Conservation (phyloP, 2,888 invertebrate species). For the Cheilosia vulpina region DNA sequence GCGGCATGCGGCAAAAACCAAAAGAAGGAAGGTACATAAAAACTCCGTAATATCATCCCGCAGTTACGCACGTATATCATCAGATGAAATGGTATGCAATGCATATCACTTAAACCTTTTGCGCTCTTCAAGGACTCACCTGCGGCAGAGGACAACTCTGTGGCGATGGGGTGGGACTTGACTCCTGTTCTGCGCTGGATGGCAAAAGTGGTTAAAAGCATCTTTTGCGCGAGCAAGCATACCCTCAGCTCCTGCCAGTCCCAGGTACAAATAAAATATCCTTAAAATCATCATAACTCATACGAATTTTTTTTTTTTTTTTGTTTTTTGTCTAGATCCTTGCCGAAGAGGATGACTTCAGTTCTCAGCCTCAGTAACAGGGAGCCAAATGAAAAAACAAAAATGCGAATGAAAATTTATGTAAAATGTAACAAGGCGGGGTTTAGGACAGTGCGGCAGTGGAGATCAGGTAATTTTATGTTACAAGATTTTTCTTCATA, state of each 20-base stretch:
- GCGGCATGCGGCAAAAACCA: slow-evolving; percentile 10
- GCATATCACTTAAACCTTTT: slow-evolving; percentile 73
- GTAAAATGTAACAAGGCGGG: slow-evolving; percentile 59
- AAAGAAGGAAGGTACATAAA: slow-evolving; percentile 28
- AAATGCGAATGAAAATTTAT: slow-evolving; percentile 64
- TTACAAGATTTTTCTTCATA: slow-evolving; percentile 49
- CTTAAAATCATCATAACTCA: slow-evolving; percentile 72
- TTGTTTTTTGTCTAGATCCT: neutral
- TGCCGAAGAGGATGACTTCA: slow-evolving; percentile 19
- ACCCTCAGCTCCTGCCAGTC: slow-evolving; percentile 17
- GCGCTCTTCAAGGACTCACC: slow-evolving; percentile 59
- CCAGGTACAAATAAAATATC: slow-evolving; percentile 68
- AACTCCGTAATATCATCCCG: slow-evolving; percentile 40
- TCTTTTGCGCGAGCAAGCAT: slow-evolving; percentile 52
- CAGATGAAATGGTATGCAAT: slow-evolving; percentile 61
- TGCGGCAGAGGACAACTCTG: slow-evolving; percentile 59
- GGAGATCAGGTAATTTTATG: slow-evolving; percentile 49
- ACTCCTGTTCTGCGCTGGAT: slow-evolving; percentile 47
- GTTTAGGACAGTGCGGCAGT: neutral
- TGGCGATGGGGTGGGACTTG: slow-evolving; percentile 23
- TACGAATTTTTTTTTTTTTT: slow-evolving; percentile 25
- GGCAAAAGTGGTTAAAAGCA: slow-evolving; percentile 62
- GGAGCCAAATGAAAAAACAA: slow-evolving; percentile 7
- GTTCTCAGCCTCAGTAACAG: slow-evolving; percentile 8
- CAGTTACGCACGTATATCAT: slow-evolving; percentile 57